These are phyloP conservation scores for Temnothorax unifasciatus DNA, from an alignment of 2,888 invertebrate genomes.

Conservation along the genomic window DNA sequence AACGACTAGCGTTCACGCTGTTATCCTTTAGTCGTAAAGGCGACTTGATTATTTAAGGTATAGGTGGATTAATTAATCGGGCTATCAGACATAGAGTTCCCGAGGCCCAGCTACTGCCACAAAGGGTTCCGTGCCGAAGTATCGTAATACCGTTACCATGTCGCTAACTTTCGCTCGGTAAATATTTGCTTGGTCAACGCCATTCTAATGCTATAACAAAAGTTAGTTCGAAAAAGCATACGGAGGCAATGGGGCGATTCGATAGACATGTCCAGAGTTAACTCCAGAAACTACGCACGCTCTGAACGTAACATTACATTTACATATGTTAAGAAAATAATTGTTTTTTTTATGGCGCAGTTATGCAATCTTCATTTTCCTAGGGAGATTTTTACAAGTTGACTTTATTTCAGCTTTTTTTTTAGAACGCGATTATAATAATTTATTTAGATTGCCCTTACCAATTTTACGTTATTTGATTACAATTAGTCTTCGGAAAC, in stretches of 20 bases:
- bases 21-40: background rate
- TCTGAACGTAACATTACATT: background rate
- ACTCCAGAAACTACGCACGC: background rate
- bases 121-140: constrained; percentile 31
- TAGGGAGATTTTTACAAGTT: background rate
- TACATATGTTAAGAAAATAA: background rate
- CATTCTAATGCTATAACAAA: constrained; percentile 38
- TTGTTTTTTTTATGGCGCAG: background rate
- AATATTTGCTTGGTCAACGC: constrained; percentile 55
- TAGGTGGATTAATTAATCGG: constrained; percentile 51
- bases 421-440: background rate
- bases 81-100: constrained; percentile 11
- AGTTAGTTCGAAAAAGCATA: constrained; percentile 34
- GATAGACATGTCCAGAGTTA: background rate
- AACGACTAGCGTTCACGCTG: background rate
- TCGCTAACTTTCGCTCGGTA: constrained; percentile 43
- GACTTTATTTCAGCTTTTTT: background rate
- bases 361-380: background rate
- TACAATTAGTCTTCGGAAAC: constrained; percentile 42
- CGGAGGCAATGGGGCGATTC: background rate
- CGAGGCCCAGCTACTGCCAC: constrained; percentile 27
- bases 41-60: constrained; percentile 52
- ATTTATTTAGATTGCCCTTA: background rate
- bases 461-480: constrained; percentile 35
- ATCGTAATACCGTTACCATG: constrained; percentile 56